phyloP scores from a whole-genome alignment of 2,797 vertebrate genomes.

The Nyctibius grandis region DNA sequence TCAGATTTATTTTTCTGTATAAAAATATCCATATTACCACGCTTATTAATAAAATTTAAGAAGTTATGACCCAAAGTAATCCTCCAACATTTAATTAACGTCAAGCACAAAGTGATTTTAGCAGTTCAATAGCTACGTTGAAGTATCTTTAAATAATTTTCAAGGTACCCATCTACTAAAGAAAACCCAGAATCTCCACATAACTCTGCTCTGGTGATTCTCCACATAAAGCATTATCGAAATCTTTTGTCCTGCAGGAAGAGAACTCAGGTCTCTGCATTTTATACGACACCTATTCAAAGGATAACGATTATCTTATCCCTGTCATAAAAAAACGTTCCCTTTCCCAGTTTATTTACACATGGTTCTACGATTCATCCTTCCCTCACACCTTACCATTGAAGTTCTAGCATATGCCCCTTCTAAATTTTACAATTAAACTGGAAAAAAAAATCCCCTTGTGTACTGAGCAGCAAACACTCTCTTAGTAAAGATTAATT shows the following conservation, averaged over 20 bases:
- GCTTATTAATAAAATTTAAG: background rate
- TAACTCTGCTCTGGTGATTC: background rate
- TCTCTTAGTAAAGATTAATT: background rate
- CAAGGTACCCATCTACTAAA: background rate
- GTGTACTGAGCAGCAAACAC: background rate
- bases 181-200: background rate
- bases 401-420: rapidly evolving
- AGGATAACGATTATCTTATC: background rate
- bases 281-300: background rate
- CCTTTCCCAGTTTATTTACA: background rate
- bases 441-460: background rate
- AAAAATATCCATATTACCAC: background rate
- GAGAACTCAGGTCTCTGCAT: background rate
- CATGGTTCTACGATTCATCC: background rate
- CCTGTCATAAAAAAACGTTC: background rate
- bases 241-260: background rate
- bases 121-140: background rate
- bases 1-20: background rate
- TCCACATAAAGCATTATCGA: background rate
- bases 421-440: background rate
- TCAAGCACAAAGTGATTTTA: background rate
- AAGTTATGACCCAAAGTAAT: background rate
- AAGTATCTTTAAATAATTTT: background rate
- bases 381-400: rapidly evolving
- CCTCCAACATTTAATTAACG: background rate